Evolutionary conservation across 1,140 invertebrate species (phyloP), one percentile per base, ranked within the genome.

Genomic region (Periplaneta americana): DNA sequence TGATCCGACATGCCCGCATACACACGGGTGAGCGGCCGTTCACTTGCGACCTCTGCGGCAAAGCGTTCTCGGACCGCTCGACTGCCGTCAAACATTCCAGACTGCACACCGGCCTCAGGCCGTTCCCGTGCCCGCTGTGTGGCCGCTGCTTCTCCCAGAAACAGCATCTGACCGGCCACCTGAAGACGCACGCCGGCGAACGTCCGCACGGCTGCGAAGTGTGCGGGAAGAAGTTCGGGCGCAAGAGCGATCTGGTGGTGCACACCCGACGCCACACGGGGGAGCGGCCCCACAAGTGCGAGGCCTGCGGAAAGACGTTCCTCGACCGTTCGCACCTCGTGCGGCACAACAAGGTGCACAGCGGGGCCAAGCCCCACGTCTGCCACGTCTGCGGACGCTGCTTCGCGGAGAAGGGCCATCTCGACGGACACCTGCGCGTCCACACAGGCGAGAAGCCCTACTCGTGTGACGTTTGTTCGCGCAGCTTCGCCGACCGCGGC

Each of bases 181-280:
- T 85, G 39, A 75, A 84, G 31, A 85, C 85, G 66, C 85, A 87
- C 82, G 85, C 85, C 17, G 93, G 93, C 22, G 91, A 91, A 83
- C 90, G 89, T 82, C 90, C 90, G 32, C 84, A 88, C 75, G 81
- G 83, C 39, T 90, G 90, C 84, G 81, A 85, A 0, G 83, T 86
- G 11, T 91, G 90, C 83, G 88, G 88, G 0, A 88, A 89, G 36
- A 78, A 31, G 22, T 77, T 75, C 13, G 74, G 39, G 2, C 90
- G 90, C 39, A 87, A 88, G 11, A 85, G 89, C 0, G 88, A 88
- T 6, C 89, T 99, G 79, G 97, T 99, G 0, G 98, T 99, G 2
- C 98, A 99, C 86, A 99, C 99, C 96, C 90, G 98, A 81, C 90
- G 98, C 79, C 98, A 99, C 88, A 99, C 98, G 0, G 98, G 98